A percentile compares a stretch with the other conserved stretches of the same genome.
These are phyloP conservation scores for Zelostemma sp. DNA, from an alignment of 1,140 invertebrate species.

Conservation along the genomic window DNA sequence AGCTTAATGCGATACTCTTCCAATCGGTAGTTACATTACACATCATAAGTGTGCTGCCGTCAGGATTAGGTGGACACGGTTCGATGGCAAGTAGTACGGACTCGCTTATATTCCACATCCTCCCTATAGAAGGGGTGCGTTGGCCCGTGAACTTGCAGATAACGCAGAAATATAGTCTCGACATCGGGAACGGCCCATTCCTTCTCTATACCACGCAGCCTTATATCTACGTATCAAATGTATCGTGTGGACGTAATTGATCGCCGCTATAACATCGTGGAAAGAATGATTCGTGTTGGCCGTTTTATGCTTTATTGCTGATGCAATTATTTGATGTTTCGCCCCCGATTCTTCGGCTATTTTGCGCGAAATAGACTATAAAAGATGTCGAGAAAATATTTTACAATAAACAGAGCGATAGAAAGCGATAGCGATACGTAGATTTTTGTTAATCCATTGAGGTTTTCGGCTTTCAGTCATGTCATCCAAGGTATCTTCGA, in stretches of 20 bases:
- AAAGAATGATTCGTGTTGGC: conserved; percentile 12
- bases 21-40: conserved; percentile 12
- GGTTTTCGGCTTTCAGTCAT: no score
- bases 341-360: background rate
- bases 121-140: conserved; percentile 42
- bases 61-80: conserved; percentile 14
- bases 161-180: conserved; percentile 61
- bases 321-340: conserved; percentile 15
- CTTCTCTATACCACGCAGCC: background rate
- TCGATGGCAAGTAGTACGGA: conserved; percentile 14
- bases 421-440: no score
- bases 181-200: conserved; percentile 11
- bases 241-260: conserved; percentile 15
- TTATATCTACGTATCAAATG: conserved; percentile 14
- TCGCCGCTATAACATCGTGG: conserved; percentile 5
- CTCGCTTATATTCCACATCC: conserved; percentile 12
- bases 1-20: conserved; percentile 8
- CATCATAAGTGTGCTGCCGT: conserved; percentile 11
- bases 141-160: conserved; percentile 63
- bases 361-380: background rate
- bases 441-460: no score
- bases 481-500: no score
- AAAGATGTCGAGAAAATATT: background rate
- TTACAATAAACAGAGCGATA: no score
- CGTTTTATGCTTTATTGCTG: conserved; percentile 9